Evolutionary conservation across 2,797 vertebrate genomes (phyloP).

Genomic region (Emys orbicularis): DNA sequence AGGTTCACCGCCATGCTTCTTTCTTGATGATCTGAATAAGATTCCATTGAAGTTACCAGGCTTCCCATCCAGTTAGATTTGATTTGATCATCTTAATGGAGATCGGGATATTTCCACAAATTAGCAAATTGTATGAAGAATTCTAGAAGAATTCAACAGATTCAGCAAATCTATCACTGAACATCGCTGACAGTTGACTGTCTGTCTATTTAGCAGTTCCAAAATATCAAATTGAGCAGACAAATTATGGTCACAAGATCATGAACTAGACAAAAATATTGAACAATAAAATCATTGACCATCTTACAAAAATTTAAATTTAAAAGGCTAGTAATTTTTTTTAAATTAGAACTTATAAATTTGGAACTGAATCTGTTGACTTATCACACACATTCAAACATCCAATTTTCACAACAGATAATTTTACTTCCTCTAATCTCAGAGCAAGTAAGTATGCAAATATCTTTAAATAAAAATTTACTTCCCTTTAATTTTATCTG

Average conservation of each 20-base stretch:
- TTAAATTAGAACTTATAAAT: neutral
- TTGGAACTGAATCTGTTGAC: neutral
- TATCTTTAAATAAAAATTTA: neutral
- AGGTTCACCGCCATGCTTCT: neutral
- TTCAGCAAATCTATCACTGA: neutral
- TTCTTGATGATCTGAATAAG: neutral
- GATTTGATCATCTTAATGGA: neutral
- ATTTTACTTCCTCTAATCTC: neutral
- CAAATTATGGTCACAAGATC: neutral
- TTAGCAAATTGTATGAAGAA: neutral
- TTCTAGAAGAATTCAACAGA: neutral
- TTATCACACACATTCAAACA: neutral
- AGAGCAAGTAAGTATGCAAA: neutral
- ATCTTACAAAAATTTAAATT: neutral
- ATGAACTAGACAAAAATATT: neutral
- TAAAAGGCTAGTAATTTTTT: too few relatives aligned
- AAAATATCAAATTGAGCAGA: neutral
- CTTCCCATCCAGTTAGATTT: neutral
- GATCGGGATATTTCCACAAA: neutral
- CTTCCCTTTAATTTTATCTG: neutral
- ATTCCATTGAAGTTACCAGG: neutral
- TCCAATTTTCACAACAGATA: neutral
- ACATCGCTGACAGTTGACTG: neutral
- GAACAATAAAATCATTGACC: neutral
- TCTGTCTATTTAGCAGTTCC: neutral